phyloP scores from a whole-genome alignment of 2,113 vertebrate species.

The Cyprinodon variegatus region DNA sequence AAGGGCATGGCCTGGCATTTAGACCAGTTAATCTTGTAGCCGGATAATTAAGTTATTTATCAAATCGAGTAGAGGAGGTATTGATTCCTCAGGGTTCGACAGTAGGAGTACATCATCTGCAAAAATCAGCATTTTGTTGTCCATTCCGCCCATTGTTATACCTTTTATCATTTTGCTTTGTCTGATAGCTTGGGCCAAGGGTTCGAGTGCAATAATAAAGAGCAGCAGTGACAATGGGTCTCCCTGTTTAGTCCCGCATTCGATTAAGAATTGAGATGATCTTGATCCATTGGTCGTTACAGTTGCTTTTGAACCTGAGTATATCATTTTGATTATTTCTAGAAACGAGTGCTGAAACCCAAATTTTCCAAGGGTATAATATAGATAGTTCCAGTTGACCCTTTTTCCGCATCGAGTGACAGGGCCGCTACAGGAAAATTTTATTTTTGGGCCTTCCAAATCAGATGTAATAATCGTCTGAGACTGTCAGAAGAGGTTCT shows the following conservation, averaged over 20 bases:
- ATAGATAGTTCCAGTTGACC: no score
- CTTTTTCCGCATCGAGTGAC: no score
- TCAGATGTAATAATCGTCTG: no score
- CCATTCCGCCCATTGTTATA: not conserved
- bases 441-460: no score
- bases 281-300: not conserved
- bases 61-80: not conserved
- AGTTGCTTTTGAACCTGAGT: not conserved
- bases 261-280: not conserved
- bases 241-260: not conserved
- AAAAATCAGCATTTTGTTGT: not conserved
- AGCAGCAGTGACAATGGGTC: not conserved
- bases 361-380: no score
- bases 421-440: no score
- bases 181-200: not conserved
- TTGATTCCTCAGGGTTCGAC: not conserved
- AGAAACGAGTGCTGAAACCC: no score
- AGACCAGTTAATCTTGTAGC: no score
- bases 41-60: not conserved
- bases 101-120: not conserved
- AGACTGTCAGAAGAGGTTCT: not conserved
- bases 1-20: no score
- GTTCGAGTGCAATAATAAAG: slow-evolving; percentile 1
- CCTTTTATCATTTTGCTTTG: not conserved
- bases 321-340: not conserved